Base-by-base conservation (phyloP, 2,888 invertebrate species). In the Drosophila fungiperda region DNA sequence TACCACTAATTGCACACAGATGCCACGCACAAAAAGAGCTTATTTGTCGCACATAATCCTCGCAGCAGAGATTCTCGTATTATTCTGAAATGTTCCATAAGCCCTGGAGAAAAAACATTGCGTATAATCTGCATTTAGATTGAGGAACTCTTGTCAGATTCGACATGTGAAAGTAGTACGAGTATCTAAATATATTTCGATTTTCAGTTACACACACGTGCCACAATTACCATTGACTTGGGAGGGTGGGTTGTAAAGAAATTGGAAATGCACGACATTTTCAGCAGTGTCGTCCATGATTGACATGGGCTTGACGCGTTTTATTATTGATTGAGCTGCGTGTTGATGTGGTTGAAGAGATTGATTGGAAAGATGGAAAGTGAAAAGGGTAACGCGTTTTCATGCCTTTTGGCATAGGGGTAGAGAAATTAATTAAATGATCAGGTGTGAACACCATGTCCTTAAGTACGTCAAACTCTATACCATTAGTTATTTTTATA, bases 1-100 rank as follows among this genome's bases (percentile, higher is more conserved):
- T 60, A 68, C 76, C 68, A 69, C 82, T 81, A 79, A 82, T 82
- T 81, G 76, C 73, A 82, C 77, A 48, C 78, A 74, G 57, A 57
- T 62, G 57, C 52, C 50, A 36, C 42, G 59, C 42, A 57, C 49
- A 52, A 23, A n/a, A 26, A 53, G 8, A 45, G 64, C 40, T 45
- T 50, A 11, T 29, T 3, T 52, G 32, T 35, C 45, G 26, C 33
- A 49, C 53, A 63, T 78, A 75, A 78, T 63, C 81, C 72, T 53
- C 15, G 48, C 45, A 33, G 33, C 55, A 32, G 35, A 45, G 63
- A 50, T 74, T 36, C 36, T 45, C 48, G 17, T 59, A 58, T 68
- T 54, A 54, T 73, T 60, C 36, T 4, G 36, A 32, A 57, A 33
- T 40, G 9, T 49, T 53, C 20, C 26, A 15, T 63, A 55, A 57